These are phyloP conservation scores for Menidia menidia DNA, from an alignment of 2,797 vertebrate genomes.

Conservation along the genomic window DNA sequence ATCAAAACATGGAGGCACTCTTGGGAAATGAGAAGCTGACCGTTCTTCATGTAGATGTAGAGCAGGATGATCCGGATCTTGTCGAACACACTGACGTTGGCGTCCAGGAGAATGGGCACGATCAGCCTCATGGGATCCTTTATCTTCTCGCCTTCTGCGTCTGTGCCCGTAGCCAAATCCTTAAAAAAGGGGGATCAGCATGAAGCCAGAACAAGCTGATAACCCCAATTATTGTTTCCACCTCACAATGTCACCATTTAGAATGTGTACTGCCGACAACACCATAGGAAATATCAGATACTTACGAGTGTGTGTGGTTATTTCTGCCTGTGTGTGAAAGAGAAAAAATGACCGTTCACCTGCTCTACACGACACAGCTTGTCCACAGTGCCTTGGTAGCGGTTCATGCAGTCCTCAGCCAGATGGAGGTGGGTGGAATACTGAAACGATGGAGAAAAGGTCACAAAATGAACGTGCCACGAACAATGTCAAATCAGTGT, in stretches of 20 bases:
- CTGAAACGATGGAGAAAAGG: conserved; percentile 64
- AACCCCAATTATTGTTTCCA: too few species aligned
- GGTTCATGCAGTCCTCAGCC: conserved; percentile 99
- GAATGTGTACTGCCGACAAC: too few species aligned
- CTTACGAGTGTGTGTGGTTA: background rate
- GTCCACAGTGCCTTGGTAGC: conserved; percentile 96
- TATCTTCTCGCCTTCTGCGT: conserved; percentile 98
- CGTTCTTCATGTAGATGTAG: conserved; percentile 98
- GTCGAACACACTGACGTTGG: conserved; percentile 91
- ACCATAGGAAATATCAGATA: too few species aligned
- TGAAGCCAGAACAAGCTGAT: background rate
- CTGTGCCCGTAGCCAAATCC: conserved; percentile 96
- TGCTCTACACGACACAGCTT: conserved; percentile 98
- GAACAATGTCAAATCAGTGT: too few species aligned
- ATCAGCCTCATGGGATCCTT: conserved; percentile 99
- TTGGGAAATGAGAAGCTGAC: conserved; percentile 73
- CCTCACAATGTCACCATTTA: too few species aligned
- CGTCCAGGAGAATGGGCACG: conserved; percentile 93
- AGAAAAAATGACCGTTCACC: conserved; percentile 67
- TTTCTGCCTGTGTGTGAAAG: background rate
- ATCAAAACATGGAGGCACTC: rapidly evolving
- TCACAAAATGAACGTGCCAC: too few species aligned
- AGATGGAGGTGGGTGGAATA: conserved; percentile 97
- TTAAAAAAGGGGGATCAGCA: conserved; percentile 58
- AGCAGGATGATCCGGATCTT: conserved; percentile 99